These are phyloP conservation scores for Araneus ventricosus DNA, from an alignment of 1,140 invertebrate genomes.

Conservation along the genomic window DNA sequence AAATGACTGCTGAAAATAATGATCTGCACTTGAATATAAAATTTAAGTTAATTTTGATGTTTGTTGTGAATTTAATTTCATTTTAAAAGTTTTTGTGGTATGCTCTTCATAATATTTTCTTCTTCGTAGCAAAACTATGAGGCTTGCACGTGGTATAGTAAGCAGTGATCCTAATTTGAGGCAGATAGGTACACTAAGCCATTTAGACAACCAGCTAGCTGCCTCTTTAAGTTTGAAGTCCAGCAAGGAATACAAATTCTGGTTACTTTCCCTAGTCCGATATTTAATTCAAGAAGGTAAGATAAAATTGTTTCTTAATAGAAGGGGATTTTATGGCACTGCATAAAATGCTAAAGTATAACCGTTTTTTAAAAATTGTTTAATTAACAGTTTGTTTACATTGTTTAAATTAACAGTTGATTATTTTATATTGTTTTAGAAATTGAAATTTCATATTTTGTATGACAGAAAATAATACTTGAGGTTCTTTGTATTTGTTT, in stretches of 20 bases:
- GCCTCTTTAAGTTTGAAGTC: slow-evolving; percentile 86
- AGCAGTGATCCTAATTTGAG: slow-evolving; percentile 73
- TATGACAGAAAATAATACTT: no score
- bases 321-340: slow-evolving; percentile 56
- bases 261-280: slow-evolving; percentile 87
- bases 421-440: no score
- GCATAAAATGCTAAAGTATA: no score
- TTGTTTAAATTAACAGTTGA: no score
- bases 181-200: slow-evolving; percentile 83
- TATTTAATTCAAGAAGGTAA: slow-evolving; percentile 89
- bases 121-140: slow-evolving; percentile 57
- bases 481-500: no score
- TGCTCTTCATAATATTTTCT: neutral
- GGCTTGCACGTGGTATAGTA: slow-evolving; percentile 62
- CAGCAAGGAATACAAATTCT: slow-evolving; percentile 87
- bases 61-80: no score
- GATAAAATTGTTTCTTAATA: slow-evolving; percentile 11
- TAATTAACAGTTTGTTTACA: no score
- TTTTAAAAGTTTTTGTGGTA: no score
- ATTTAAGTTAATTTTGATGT: no score
- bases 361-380: slow-evolving; percentile 69
- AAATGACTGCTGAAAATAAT: no score
- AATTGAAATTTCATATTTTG: no score
- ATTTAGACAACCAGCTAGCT: slow-evolving; percentile 88
- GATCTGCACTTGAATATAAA: no score